Evolutionary conservation across 2,888 invertebrate species (phyloP), one percentile per base, ranked within the genome.

Genomic region (Drosophila nr. perissopoda): DNA sequence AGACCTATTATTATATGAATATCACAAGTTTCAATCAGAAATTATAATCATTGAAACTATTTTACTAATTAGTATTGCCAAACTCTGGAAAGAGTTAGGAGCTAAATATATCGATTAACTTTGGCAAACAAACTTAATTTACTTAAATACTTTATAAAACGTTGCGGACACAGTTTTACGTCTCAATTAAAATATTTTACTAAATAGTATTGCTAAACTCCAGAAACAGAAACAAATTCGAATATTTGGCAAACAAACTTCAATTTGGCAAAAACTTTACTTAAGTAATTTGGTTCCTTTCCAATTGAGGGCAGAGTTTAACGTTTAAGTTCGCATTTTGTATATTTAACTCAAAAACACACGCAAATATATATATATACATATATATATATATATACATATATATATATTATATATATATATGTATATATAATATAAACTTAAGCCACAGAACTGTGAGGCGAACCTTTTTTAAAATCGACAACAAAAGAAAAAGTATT

Each of bases 401-500:
- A n/a, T 13, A 36, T 18, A 38, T 18, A 18, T 36, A 36, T 3
- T n/a, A 21, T 13, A 4, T 18, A 16, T 16, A 7, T 6, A 36
- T 16, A 18, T 34, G 18, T 7, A 18, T 7, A 36, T 42, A 21
- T 21, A 16, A 27, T 8, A 10, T n/a, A 51, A 34, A 18, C 10
- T 5, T 18, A 29, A 40, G 16, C 29, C 38, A 40, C 29, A 56
- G 54, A 38, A 36, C 27, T 18, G 34, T 38, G 27, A 42, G 48
- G 49, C 54, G 38, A 69, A 77, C 31, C 31, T 7, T 52, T 33
- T 64, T 60, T 49, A 49, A 42, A 67, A 62, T 38, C 53, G 48
- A 52, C 48, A 49, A 45, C 11, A 42, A 62, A 65, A 31, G 51
- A 65, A 66, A 69, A 88, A 87, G 87, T 87, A 87, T 87, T 87